Conservation (phyloP, 1,140 invertebrate genomes). For the Probaryconus sp. region DNA sequence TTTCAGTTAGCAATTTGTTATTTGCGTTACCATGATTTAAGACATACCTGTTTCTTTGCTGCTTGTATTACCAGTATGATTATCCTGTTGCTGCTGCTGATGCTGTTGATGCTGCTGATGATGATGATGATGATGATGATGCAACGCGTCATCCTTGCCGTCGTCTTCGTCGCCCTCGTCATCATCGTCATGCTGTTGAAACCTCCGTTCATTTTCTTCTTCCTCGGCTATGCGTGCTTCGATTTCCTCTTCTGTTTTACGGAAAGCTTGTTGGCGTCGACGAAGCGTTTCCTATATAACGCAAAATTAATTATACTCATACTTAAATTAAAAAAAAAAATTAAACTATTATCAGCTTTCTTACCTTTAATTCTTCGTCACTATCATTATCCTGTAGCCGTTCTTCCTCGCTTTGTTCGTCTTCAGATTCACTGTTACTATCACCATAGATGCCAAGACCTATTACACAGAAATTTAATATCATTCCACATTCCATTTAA, state of each 20-base stretch:
- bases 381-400: conserved; percentile 73
- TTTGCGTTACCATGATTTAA: conserved; percentile 52
- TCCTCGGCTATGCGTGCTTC: conserved; percentile 77
- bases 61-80: conserved; percentile 77
- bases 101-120: conserved; percentile 59
- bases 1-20: conserved; percentile 28
- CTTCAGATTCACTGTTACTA: conserved; percentile 78
- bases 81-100: conserved; percentile 67
- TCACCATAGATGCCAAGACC: conserved; percentile 80
- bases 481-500: conserved; percentile 30
- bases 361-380: conserved; percentile 78
- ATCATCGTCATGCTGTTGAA: conserved; percentile 31
- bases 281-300: conserved; percentile 73
- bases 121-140: conserved; percentile 37
- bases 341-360: conserved; percentile 18
- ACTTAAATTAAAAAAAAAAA: conserved; percentile 1
- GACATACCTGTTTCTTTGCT: conserved; percentile 73
- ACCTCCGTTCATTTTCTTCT: conserved; percentile 70
- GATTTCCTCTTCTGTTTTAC: conserved; percentile 79
- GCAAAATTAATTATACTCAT: conserved; percentile 4
- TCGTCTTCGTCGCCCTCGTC: conserved; percentile 41
- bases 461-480: conserved; percentile 63
- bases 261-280: conserved; percentile 78
- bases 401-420: conserved; percentile 72
- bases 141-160: conserved; percentile 24